These are phyloP conservation scores for Drosophila pseudoobscura DNA, from an alignment of 1,140 invertebrate species.

Conservation along the genomic window DNA sequence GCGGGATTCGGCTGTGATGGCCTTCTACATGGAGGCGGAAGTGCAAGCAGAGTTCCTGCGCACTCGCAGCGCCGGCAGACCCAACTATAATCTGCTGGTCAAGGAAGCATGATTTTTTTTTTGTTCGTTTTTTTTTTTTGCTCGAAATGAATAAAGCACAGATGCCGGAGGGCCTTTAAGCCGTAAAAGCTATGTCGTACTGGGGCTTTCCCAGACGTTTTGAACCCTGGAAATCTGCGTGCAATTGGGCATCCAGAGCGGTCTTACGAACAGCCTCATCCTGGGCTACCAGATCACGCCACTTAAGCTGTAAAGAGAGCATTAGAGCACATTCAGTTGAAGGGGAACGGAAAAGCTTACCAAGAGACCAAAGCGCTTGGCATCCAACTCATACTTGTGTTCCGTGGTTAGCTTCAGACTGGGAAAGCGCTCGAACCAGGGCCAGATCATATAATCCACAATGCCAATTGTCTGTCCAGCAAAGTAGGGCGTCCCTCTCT, in stretches of 20 bases:
- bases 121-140: background rate
- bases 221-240: constrained; percentile 88
- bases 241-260: constrained; percentile 87
- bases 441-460: constrained; percentile 96
- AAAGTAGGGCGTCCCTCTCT: constrained; percentile 86
- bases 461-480: constrained; percentile 89
- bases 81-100: constrained; percentile 69
- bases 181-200: constrained; percentile 86
- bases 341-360: constrained; percentile 27
- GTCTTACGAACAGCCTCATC: constrained; percentile 88
- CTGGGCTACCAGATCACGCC: constrained; percentile 88
- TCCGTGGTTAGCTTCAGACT: constrained; percentile 57
- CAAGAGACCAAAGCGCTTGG: constrained; percentile 65
- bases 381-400: constrained; percentile 64
- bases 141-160: constrained; percentile 52
- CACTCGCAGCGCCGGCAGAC: constrained; percentile 61
- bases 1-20: constrained; percentile 88
- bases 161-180: background rate
- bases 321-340: background rate
- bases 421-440: constrained; percentile 90
- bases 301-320: constrained; percentile 79
- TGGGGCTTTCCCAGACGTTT: constrained; percentile 86
- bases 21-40: constrained; percentile 87
- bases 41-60: constrained; percentile 87
- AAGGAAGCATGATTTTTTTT: constrained; percentile 49